A percentile compares a stretch with the other conserved stretches of the same genome.
These are phyloP conservation scores for Myioborus melanocephalus DNA, from an alignment of 2,797 vertebrate species.

Conservation along the genomic window DNA sequence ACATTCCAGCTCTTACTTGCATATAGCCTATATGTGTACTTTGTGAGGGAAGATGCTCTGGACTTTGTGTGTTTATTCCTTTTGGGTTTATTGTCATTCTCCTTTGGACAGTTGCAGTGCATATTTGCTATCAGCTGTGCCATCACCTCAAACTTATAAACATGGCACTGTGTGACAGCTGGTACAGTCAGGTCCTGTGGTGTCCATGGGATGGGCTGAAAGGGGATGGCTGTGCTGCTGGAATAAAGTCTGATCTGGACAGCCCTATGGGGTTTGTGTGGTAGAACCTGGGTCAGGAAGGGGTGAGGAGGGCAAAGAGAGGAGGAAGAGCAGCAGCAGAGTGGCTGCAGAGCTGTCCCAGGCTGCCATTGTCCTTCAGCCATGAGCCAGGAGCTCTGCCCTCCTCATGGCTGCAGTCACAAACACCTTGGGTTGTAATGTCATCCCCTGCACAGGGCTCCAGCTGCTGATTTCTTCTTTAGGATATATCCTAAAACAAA, in stretches of 20 bases:
- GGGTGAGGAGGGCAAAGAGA: not conserved
- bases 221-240: not conserved
- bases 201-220: not conserved
- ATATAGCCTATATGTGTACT: not conserved
- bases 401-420: not conserved
- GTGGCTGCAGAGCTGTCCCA: not conserved
- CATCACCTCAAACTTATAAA: not conserved
- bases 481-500: not conserved
- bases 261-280: not conserved
- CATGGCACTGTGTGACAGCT: not conserved
- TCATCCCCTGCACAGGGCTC: not conserved
- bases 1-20: not conserved
- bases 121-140: not conserved
- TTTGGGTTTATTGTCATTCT: not conserved
- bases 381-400: fast-evolving
- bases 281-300: not conserved
- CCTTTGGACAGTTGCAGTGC: not conserved
- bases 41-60: not conserved
- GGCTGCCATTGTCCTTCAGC: fast-evolving
- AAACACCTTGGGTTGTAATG: not conserved
- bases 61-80: not conserved
- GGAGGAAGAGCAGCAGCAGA: not conserved
- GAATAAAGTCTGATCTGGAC: not conserved
- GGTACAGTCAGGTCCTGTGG: not conserved
- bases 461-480: not conserved